Conservation (phyloP, 2,797 vertebrate genomes). For the Tokudaia tokunoshimensis region DNA sequence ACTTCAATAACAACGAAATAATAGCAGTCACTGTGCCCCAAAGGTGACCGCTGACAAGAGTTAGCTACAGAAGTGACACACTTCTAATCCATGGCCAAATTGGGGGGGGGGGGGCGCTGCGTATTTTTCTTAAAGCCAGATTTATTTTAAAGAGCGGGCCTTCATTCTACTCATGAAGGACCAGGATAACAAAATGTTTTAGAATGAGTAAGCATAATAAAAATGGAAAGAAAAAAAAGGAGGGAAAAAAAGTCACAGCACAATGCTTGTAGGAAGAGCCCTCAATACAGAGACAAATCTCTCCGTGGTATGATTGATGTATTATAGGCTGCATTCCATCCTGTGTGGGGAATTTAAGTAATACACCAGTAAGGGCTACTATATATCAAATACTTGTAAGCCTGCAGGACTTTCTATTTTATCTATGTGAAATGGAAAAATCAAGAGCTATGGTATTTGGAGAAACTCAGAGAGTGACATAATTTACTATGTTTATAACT, state of each 20-base stretch:
- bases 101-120: background rate
- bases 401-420: background rate
- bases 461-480: constrained; percentile 24
- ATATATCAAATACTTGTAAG: background rate
- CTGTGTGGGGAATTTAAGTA: background rate
- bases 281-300: background rate
- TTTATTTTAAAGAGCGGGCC: constrained; percentile 29
- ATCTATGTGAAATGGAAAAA: background rate
- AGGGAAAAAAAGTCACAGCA: background rate
- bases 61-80: background rate
- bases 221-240: background rate
- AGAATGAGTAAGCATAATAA: constrained; percentile 16
- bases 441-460: background rate
- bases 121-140: background rate
- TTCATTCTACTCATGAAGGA: constrained; percentile 21
- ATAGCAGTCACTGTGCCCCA: background rate
- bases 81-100: constrained; percentile 19
- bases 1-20: background rate
- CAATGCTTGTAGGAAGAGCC: background rate
- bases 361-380: background rate
- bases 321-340: background rate
- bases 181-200: constrained; percentile 10
- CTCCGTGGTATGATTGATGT: background rate
- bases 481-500: background rate
- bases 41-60: background rate